Percentiles rank a stretch among this genome's conserved stretches.
These are phyloP conservation scores for Struthidea cinerea DNA, from an alignment of 2,113 vertebrate genomes.

Conservation along the genomic window DNA sequence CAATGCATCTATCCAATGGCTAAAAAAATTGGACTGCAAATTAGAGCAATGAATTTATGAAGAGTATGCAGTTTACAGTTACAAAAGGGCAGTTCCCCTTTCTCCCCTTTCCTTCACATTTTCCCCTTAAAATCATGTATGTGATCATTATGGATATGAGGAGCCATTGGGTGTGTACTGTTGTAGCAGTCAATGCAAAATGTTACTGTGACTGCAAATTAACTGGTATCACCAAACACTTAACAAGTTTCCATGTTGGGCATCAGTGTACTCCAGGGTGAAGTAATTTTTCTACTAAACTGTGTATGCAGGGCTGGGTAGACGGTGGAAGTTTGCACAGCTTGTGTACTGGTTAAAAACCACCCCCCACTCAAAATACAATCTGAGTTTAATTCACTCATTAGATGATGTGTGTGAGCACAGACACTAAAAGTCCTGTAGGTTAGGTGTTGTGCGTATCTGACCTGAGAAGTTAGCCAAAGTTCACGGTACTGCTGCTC, in stretches of 20 bases:
- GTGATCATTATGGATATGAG: background rate
- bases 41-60: background rate
- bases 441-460: background rate
- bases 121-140: background rate
- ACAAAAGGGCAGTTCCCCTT: background rate
- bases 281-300: background rate
- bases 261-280: background rate
- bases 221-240: background rate
- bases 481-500: background rate
- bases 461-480: conserved; percentile 10
- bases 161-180: background rate
- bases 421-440: background rate
- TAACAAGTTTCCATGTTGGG: background rate
- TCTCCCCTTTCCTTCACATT: background rate
- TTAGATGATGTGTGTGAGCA: background rate
- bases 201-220: background rate
- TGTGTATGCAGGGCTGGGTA: background rate
- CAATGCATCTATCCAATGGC: background rate
- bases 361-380: fast-evolving
- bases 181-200: background rate
- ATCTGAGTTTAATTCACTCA: background rate
- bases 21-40: background rate
- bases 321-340: background rate
- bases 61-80: background rate
- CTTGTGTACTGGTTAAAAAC: background rate